These are phyloP conservation scores for Drosophila hamatofila DNA, from an alignment of 2,888 invertebrate species.

Conservation along the genomic window DNA sequence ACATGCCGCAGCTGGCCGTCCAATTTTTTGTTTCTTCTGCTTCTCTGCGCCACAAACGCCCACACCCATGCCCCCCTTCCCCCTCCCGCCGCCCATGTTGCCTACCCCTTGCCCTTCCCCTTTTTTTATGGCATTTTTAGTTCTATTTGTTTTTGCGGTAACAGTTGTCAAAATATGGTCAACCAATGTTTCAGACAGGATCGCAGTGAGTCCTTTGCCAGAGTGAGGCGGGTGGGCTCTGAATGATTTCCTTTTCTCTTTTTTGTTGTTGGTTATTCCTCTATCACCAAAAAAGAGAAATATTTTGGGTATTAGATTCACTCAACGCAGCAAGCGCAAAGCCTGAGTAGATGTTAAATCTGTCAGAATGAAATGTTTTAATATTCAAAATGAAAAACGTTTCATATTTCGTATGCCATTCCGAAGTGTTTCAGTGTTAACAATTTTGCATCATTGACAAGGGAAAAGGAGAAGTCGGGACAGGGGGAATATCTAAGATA, in stretches of 20 bases:
- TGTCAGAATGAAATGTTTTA: neutral
- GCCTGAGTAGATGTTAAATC: conserved; percentile 1
- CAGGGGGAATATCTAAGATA: neutral
- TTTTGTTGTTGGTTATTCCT: neutral
- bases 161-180: conserved; percentile 78
- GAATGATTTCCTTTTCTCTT: neutral
- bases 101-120: neutral
- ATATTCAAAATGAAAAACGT: neutral
- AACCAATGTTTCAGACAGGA: conserved; percentile 35
- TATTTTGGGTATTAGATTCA: neutral
- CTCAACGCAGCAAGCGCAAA: neutral
- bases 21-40: conserved; percentile 23
- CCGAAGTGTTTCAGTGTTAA: neutral
- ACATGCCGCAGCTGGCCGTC: conserved; percentile 64
- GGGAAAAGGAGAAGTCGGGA: neutral
- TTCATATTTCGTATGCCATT: neutral
- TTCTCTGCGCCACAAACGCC: conserved; percentile 8
- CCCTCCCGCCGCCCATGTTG: neutral
- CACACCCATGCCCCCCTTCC: neutral
- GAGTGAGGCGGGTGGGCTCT: neutral
- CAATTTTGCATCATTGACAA: neutral
- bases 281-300: neutral
- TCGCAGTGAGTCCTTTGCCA: neutral
- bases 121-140: conserved; percentile 50
- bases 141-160: conserved; percentile 66